Base-by-base conservation (phyloP, 2,797 vertebrate species). In the Taenioides sp. region DNA sequence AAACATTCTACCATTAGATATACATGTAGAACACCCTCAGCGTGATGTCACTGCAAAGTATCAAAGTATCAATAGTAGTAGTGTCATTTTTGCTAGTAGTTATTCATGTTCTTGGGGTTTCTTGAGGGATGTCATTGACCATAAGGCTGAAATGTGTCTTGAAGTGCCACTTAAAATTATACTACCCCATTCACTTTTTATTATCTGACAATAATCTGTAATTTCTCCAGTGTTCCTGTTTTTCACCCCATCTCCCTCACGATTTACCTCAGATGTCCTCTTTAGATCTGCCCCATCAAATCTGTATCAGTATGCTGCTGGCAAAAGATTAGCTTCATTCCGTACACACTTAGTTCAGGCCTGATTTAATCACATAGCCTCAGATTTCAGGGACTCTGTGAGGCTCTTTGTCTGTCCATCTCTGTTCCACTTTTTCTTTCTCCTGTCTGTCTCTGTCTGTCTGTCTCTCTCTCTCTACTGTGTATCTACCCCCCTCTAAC, bases 281-380 rank as follows among this genome's bases (percentile, higher is more conserved):
- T 43, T 64, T 64, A 64, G 37, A 23, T 64, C 10, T 64, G 62
- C 20, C 62, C 62, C 34, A 64, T 43, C 63, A 65, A 64, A 49
- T 65, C 63, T 49, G 22, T 40, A 65, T 65, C 63, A 65, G 27
- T 49, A 16, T 14, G 63, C 63, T 65, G n/a, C 63, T 20, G 43
- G 63, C 63, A 23, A 49, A 65, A 43, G 22, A 65, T 65, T 65
- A 65, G 43, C 63, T 65, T 14, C 12, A 49, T 65, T 49, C 43
- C 49, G 63, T 43, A 65, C 40, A 49, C 63, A 65, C 11, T 65
- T 49, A 49, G 63, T 49, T 18, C 14, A 25, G 43, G 23, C 5
- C 43, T 65, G 63, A 65, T 65, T 49, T 27, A 49, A 65, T 65
- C 63, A 23, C 22, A 27, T 23, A 49, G 9, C 11, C 17, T 43